A percentile compares a stretch with the other conserved stretches of the same genome.
These are phyloP conservation scores for Butastur rufipennis DNA, from an alignment of 2,113 vertebrate species.

Conservation along the genomic window DNA sequence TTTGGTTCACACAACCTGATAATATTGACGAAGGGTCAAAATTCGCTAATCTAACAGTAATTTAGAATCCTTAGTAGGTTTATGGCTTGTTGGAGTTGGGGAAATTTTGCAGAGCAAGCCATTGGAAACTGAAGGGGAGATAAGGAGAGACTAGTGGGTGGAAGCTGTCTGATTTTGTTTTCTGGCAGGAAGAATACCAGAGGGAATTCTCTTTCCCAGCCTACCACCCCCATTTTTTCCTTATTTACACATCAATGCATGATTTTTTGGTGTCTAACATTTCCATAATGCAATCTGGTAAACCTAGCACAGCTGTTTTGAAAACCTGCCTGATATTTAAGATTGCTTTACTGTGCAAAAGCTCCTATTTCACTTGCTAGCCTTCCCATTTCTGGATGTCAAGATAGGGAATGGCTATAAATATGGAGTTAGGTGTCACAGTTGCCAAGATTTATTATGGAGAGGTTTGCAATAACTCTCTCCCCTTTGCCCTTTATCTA, in stretches of 20 bases:
- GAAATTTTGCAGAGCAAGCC: slow-evolving; percentile 44
- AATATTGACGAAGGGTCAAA: background rate
- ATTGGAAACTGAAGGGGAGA: slow-evolving; percentile 31
- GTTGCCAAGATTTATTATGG: background rate
- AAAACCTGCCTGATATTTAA: background rate
- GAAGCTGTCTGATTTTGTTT: slow-evolving; percentile 62
- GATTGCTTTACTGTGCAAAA: background rate
- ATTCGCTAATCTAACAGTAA: background rate
- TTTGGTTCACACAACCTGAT: background rate
- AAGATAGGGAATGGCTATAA: background rate
- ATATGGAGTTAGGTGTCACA: background rate
- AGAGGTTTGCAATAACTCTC: background rate
- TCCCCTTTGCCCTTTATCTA: slow-evolving; percentile 11
- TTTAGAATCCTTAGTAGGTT: background rate
- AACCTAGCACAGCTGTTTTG: slow-evolving; percentile 24
- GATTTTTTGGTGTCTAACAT: background rate
- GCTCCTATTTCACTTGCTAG: slow-evolving; percentile 5
- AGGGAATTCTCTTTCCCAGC: slow-evolving; percentile 63
- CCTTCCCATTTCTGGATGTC: background rate
- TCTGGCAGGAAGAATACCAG: slow-evolving; percentile 60
- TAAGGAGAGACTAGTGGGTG: slow-evolving; percentile 66
- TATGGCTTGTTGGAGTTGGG: background rate
- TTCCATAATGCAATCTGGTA: background rate
- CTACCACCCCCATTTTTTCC: slow-evolving; percentile 25
- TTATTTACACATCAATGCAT: slow-evolving; percentile 14